Base-by-base conservation (phyloP, 2,888 invertebrate genomes). In the Itoplectis maculator region DNA sequence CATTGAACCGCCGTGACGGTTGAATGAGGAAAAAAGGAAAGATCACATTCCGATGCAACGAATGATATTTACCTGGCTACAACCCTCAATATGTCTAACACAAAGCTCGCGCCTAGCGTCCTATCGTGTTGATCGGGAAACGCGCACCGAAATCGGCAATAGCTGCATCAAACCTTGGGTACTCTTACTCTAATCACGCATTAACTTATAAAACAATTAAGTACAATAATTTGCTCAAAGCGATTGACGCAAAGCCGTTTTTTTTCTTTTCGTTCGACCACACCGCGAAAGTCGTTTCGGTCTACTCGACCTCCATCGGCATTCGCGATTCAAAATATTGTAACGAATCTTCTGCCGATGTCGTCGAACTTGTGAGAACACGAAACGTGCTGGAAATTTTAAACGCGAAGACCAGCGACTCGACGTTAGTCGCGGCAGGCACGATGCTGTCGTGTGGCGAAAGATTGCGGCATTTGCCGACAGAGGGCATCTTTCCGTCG, bases 291-390 rank as follows among this genome's bases (percentile, higher is more conserved):
- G 4, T 3, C 56, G 56, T 29, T 29, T 29, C 29, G 9, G 13
- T 13, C 11, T 13, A 56, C 56, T 8, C 56, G 9, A 29, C 29
- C 29, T 20, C 54, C 54, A 23, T 54, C 11, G 29, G 6, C 13
- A 5, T 56, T 29, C 11, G 0, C 56, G 29, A 56, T 56, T 56
- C 56, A 56, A 56, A 54, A 56, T 56, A 29, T 56, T 29, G 23
- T 13, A 56, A 56, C 56, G 56, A 29, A 29, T 56, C 11, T 56
- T 29, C 13, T 9, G 54, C 13, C 56, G 11, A 29, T 56, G 47
- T 2, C 47, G 15, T 47, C 5, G 5, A 47, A 47, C 47, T 15
- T 5, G 11, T 15, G n/a, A 47, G 47, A 47, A 5, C 15, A 0
- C n/a, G 15, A 47, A 47, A 47, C 47, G 15, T 47, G 11, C n/a